phyloP scores from a whole-genome alignment of 2,888 invertebrate species.

The Tetranychus truncatus region DNA sequence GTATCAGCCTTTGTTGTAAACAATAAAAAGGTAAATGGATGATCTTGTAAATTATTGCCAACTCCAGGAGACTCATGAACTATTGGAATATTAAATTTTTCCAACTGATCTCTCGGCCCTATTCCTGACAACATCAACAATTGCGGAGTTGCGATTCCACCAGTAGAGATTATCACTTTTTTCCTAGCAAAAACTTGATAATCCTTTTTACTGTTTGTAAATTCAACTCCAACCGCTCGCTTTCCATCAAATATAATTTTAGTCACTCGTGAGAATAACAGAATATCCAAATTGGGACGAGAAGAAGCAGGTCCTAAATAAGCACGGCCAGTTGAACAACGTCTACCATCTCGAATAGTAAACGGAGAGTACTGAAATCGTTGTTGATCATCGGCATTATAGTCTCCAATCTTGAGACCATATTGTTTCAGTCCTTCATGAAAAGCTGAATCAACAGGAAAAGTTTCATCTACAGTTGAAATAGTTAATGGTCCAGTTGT shows the following conservation, averaged over 20 bases:
- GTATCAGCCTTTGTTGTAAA: background rate
- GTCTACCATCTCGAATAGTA: background rate
- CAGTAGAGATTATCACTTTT: background rate
- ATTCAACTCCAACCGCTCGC: background rate
- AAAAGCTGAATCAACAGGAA: background rate
- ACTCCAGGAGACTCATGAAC: background rate
- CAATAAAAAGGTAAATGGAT: background rate
- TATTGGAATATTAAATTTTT: background rate
- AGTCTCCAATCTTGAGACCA: background rate
- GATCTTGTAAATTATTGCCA: constrained; percentile 6
- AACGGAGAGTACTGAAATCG: background rate
- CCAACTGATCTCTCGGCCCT: background rate
- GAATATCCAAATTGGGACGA: background rate
- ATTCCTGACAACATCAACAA: background rate
- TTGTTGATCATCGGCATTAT: background rate
- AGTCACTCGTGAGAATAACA: background rate
- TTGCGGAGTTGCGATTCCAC: background rate
- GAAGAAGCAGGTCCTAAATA: background rate
- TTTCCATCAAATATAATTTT: constrained; percentile 3
- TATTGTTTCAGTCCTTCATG: background rate
- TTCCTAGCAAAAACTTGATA: background rate
- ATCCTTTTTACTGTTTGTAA: background rate
- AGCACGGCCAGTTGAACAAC: background rate
- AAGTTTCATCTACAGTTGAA: background rate
- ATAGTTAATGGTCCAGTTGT: background rate